Base-by-base conservation (phyloP, 2,113 vertebrate genomes). In the Talpa occidentalis region DNA sequence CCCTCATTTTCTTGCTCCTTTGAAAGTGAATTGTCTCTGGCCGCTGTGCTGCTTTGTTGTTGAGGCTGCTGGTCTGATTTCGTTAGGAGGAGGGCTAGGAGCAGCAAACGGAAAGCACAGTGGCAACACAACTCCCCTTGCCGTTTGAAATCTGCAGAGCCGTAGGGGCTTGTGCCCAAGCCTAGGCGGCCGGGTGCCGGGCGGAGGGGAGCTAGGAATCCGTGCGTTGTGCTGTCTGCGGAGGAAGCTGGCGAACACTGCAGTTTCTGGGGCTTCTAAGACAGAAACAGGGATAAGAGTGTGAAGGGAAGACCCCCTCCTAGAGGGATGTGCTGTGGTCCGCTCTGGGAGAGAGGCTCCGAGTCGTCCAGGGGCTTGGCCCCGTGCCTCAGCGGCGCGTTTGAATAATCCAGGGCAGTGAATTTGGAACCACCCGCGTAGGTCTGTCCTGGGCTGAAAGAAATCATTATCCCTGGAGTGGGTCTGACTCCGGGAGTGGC, bases 381-480 rank as follows among this genome's bases (percentile, higher is more conserved):
- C 64, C 4, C 0, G 6, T 88, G 88, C 84, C 93, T 85, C 35
- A 8, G 30, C 87, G 91, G 59, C 69, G 2, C 0, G 77, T 49
- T 60, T 74, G 56, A 86, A 3, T 24, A 95, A 91, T 88, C 62
- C 80, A 88, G 67, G 60, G 90, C 81, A 74, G 88, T 2, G 30
- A 92, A 84, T 81, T 90, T 82, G 92, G 77, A 96, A 59, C 77
- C 95, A 72, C 60, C 79, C 80, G 1, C 35, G 88, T 87, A 93
- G 90, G 88, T 96, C 85, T 6, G 10, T 60, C 54, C 85, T 54
- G 67, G 80, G 37, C 92, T 94, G 94, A 96, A 97, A 97, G 95
- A 85, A 88, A 92, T 67, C 92, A 74, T 96, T 97, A 95, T 96
- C 73, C 69, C 28, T 32, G 0, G 21, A 87, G 85, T 24, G 37